Base-by-base conservation (phyloP, 2,113 vertebrate genomes). In the Heterotis niloticus region DNA sequence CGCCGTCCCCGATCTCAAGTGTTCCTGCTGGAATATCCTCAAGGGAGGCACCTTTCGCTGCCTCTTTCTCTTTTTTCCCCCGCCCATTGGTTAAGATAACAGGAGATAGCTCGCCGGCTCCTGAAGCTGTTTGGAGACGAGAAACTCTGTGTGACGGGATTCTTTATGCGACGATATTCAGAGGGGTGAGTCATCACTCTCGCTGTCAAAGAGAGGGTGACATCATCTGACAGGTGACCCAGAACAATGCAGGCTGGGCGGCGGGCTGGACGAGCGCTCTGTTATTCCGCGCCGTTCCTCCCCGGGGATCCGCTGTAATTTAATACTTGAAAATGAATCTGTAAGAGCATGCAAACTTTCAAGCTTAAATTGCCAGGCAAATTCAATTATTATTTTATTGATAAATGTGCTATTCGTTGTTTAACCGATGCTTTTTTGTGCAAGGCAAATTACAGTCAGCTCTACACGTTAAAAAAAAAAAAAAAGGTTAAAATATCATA, bases 221-320 rank as follows among this genome's bases (percentile, higher is more conserved):
- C 24, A 69, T 59, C 76, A 69, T 26, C 76, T 64, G 44, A 23
- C 65, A 68, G 65, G 51, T 59, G 65, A 59, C 5, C 66, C 23
- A 29, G 24, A 12, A 34, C 24, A 54, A 78, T n/a, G 54, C 54
- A 75, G 56, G n/a, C n/a, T 60, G 54, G 23, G 28, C 10, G 24
- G 54, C 0, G 11, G 34, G 23, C 5, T 16, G 52, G 44, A n/a
- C 13, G 44, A 10, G 44, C 2, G 64, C 5, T 65, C 18, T 57
- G 52, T 51, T 74, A 28, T n/a, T 74, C 54, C 52, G 14, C 54
- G 4, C n/a, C 52, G 24, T 18, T 51, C 54, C 34, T 44, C 7
- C 34, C 7, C 34, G 7, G 34, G 34, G 7, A 44, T 44, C 34
- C 34, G 34, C 34, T 44, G 34, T 2, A 44, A 7, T 7, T 44